Conservation (phyloP, 2,888 invertebrate genomes). For the Dascillus cervinus region DNA sequence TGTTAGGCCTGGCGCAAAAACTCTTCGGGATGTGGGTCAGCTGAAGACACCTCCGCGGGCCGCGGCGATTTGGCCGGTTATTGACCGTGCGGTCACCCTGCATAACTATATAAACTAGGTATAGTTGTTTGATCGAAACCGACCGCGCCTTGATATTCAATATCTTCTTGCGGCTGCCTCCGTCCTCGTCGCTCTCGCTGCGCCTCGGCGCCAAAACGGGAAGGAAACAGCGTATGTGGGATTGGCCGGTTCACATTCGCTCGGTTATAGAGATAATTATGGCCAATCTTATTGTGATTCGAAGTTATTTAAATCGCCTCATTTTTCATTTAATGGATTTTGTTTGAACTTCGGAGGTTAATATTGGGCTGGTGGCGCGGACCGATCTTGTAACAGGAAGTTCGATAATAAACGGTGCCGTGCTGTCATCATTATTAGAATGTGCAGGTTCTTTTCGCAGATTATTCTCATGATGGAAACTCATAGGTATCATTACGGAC, state of each 20-base stretch:
- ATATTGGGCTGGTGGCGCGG: too few species aligned
- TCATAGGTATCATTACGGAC: too few species aligned
- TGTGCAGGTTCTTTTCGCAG: too few species aligned
- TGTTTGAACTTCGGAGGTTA: background rate
- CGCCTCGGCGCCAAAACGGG: constrained; percentile 1
- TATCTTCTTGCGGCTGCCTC: constrained; percentile 8
- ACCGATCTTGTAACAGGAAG: too few species aligned
- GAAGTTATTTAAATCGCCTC: constrained; percentile 14
- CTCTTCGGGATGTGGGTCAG: constrained; percentile 32
- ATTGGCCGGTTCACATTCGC: background rate
- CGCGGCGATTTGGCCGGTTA: constrained; percentile 38
- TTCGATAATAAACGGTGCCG: too few species aligned
- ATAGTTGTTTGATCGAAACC: constrained; percentile 29
- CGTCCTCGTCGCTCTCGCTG: constrained; percentile 8
- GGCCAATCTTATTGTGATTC: constrained; percentile 10
- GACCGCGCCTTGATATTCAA: constrained; percentile 20
- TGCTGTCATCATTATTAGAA: too few species aligned
- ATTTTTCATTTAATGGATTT: constrained; percentile 11
- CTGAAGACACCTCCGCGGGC: constrained; percentile 34
- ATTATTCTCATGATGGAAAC: too few species aligned
- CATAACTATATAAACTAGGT: constrained; percentile 28
- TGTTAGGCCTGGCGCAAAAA: constrained; percentile 33
- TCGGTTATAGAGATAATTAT: constrained; percentile 9
- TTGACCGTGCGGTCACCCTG: constrained; percentile 36
- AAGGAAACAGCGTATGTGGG: constrained; percentile 4